These are phyloP conservation scores for Embidobia sp. DNA, from an alignment of 2,888 invertebrate genomes.

Conservation along the genomic window DNA sequence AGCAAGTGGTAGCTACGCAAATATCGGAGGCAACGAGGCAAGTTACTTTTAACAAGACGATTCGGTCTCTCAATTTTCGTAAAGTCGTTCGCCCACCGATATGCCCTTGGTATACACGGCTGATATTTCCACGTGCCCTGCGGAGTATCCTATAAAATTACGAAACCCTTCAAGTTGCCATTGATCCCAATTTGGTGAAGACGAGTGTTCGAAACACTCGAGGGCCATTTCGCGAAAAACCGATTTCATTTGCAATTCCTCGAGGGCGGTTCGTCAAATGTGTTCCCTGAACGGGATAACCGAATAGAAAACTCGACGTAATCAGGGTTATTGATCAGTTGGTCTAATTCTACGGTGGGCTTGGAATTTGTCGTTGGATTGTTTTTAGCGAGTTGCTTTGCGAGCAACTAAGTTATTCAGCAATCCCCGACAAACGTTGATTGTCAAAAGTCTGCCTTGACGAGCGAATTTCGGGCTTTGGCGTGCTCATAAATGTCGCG, in stretches of 20 bases:
- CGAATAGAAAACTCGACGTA: too few relatives aligned
- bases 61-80: conserved; percentile 67
- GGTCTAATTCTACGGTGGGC: too few relatives aligned
- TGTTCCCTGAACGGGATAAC: too few relatives aligned
- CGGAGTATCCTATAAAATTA: conserved; percentile 67
- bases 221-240: conserved; percentile 49
- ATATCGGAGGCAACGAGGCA: conserved; percentile 81
- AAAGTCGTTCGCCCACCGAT: conserved; percentile 46
- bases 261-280: too few relatives aligned
- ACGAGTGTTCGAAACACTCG: conserved; percentile 57
- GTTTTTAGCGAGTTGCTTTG: too few relatives aligned
- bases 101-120: conserved; percentile 43
- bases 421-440: conserved; percentile 48
- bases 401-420: conserved; percentile 15
- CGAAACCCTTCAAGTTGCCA: conserved; percentile 72
- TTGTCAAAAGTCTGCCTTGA: conserved; percentile 54
- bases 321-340: too few relatives aligned
- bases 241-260: conserved; percentile 26
- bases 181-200: conserved; percentile 77
- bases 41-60: conserved; percentile 81
- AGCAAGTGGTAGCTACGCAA: conserved; percentile 72
- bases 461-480: conserved; percentile 53
- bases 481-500: conserved; percentile 62
- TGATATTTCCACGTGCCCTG: conserved; percentile 42
- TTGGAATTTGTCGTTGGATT: too few relatives aligned